These are phyloP conservation scores for Heliconius himera DNA, from an alignment of 1,140 invertebrate species.

Conservation along the genomic window DNA sequence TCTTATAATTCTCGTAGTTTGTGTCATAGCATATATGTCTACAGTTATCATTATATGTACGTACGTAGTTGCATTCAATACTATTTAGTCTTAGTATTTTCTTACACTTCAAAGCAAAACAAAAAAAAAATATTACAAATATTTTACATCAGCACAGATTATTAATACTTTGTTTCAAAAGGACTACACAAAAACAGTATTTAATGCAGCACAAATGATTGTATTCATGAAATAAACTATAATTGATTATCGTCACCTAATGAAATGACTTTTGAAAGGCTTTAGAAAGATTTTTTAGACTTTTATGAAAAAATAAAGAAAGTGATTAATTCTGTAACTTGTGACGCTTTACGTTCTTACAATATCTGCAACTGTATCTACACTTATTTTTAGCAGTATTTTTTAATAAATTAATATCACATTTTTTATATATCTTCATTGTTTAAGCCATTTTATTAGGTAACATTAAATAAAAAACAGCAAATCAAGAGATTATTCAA, in stretches of 20 bases:
- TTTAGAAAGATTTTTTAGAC: neutral
- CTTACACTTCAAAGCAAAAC: neutral
- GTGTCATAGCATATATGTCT: slow-evolving; percentile 41
- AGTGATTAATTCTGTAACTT: neutral
- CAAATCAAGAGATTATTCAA: neutral
- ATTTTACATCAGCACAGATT: neutral
- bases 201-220: slow-evolving; percentile 11
- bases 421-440: neutral
- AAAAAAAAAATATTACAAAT: neutral
- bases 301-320: neutral
- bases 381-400: neutral
- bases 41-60: slow-evolving; percentile 30
- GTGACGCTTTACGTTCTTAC: neutral
- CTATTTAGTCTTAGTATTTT: slow-evolving; percentile 28
- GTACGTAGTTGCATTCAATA: slow-evolving; percentile 31
- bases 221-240: neutral
- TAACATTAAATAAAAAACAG: slow-evolving; percentile 21
- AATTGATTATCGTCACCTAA: neutral
- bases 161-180: neutral
- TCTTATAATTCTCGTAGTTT: slow-evolving; percentile 40
- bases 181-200: neutral
- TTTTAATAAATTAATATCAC: neutral
- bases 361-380: neutral
- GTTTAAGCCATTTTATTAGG: slow-evolving; percentile 21
- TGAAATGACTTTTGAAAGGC: neutral